Evolutionary conservation across 2,113 vertebrate genomes (phyloP).

Genomic region (Dromaius novaehollandiae): DNA sequence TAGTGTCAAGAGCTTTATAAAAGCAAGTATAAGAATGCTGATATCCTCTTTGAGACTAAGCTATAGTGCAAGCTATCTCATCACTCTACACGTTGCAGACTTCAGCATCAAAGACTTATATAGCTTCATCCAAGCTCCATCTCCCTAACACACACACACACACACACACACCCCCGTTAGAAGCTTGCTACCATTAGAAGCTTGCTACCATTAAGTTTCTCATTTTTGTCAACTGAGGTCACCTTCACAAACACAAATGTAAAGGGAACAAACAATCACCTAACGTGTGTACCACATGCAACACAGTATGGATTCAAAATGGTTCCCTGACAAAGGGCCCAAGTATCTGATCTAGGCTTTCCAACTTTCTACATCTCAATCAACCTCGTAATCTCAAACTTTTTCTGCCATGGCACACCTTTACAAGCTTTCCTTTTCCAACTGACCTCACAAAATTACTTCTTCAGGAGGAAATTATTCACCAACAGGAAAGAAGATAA

Average conservation of each 20-base stretch:
- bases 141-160: no score
- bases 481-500: neutral
- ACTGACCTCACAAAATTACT: neutral
- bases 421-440: neutral
- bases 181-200: neutral
- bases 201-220: neutral
- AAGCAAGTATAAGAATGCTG: neutral
- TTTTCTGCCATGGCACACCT: neutral
- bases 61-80: neutral
- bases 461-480: neutral
- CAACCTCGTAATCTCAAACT: neutral
- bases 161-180: no score
- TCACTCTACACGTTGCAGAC: neutral
- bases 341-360: neutral
- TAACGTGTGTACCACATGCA: neutral
- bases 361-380: neutral
- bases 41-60: neutral
- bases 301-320: neutral
- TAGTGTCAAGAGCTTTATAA: neutral
- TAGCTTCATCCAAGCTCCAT: neutral
- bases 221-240: neutral
- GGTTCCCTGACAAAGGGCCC: neutral
- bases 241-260: neutral
- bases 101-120: neutral
- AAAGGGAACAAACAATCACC: neutral